These are phyloP conservation scores for Capromys pilorides DNA, from an alignment of 2,797 vertebrate genomes.

Conservation along the genomic window DNA sequence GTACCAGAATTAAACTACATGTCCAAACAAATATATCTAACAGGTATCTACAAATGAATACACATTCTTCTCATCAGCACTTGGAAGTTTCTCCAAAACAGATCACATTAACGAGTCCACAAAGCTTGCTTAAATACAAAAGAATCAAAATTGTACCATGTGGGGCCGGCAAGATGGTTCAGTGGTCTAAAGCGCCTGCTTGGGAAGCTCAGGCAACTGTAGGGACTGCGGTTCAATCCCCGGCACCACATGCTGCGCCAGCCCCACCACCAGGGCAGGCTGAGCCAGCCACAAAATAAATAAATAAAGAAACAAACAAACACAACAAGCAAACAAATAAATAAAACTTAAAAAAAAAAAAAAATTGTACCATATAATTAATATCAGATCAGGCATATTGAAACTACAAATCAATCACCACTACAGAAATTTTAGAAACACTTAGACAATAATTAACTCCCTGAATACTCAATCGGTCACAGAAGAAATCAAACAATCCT, in stretches of 20 bases:
- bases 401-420: background rate
- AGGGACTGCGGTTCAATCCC: too few relatives aligned
- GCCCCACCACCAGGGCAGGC: too few relatives aligned
- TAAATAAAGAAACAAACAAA: too few relatives aligned
- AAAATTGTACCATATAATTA: too few relatives aligned
- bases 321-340: too few relatives aligned
- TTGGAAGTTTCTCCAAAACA: background rate
- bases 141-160: background rate
- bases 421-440: background rate
- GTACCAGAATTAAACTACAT: background rate
- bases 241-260: too few relatives aligned
- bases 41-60: background rate
- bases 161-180: too few relatives aligned
- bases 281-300: too few relatives aligned
- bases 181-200: too few relatives aligned
- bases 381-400: background rate
- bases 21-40: background rate
- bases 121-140: background rate
- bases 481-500: background rate
- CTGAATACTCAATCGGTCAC: background rate
- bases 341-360: too few relatives aligned
- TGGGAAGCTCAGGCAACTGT: too few relatives aligned
- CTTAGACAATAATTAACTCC: background rate
- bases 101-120: background rate
- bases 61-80: background rate